Base-by-base conservation (phyloP, 2,113 vertebrate species). In the Chitala chitala region DNA sequence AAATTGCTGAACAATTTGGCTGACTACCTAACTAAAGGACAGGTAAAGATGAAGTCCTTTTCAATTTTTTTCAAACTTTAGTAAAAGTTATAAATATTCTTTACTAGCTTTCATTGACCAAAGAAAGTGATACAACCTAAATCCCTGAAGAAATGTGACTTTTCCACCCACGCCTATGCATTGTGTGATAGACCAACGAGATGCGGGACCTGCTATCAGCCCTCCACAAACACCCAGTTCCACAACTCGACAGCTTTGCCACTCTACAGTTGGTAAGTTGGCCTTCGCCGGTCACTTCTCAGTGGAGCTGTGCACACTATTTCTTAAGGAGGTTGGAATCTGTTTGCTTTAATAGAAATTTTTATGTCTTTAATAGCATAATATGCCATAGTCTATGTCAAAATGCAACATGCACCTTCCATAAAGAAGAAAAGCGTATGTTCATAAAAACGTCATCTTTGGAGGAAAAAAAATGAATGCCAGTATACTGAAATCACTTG, bases 1-100 rank as follows among this genome's bases (percentile, higher is more conserved):
- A 95, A 94, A 83, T 88, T 96, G 29, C 87, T 96, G 69, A 96
- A 96, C 79, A 93, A 86, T 48, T 80, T 96, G 51, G 94, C 93
- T 0, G 94, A 96, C 75, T 91, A 87, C 74, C 73, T 94, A 56
- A 83, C 86, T 1, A 94, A 94, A 79, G 82, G 90, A 64, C 94
- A 96, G 87, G 94, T 95, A 79, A 88, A n/a, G 8, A 42, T 33
- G 65, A 31, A 33, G 26, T 26, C 13, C 22, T 48, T 63, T 38
- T 63, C 15, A 29, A 61, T 61, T n/a, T n/a, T n/a, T n/a, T n/a
- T n/a, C n/a, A n/a, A 61, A 20, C n/a, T 33, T 36, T 38, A 36
- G 5, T 17, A 15, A 31, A 29, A 3, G 26, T 20, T 20, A 36
- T 15, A 29, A 38, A 61, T 33, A 26, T 17, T 61, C 15, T 33